Percentiles rank a stretch among this genome's conserved stretches.
These are phyloP conservation scores for Tachina lurida DNA, from an alignment of 2,888 invertebrate species.

Conservation along the genomic window DNA sequence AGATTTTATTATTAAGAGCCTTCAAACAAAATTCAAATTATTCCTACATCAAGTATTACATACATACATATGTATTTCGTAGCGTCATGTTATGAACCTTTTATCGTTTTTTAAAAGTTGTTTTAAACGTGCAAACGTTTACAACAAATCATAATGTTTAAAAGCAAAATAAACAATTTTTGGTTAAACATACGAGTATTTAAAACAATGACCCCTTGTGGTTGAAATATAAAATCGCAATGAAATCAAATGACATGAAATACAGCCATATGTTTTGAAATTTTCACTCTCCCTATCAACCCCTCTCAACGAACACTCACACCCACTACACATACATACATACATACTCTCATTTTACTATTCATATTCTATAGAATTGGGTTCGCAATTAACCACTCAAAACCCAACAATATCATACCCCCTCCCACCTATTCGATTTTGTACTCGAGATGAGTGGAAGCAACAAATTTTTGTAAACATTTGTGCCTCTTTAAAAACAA, in stretches of 20 bases:
- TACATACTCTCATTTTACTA: conserved; percentile 11
- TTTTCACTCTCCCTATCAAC: conserved; percentile 23
- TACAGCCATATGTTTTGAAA: conserved; percentile 67
- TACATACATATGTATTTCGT: background rate
- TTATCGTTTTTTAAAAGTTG: background rate
- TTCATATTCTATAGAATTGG: conserved; percentile 12
- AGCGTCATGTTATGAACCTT: background rate
- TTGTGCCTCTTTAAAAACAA: conserved; percentile 70
- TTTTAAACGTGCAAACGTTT: background rate
- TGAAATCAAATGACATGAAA: conserved; percentile 54
- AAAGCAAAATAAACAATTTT: conserved; percentile 55
- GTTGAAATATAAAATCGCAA: conserved; percentile 57
- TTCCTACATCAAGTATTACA: background rate
- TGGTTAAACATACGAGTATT: conserved; percentile 29
- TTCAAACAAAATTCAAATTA: background rate
- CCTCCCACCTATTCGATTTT: background rate
- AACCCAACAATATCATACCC: conserved; percentile 32
- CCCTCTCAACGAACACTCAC: background rate
- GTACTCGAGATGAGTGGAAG: conserved; percentile 32
- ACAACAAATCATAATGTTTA: conserved; percentile 24
- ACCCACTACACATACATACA: background rate
- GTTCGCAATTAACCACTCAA: conserved; percentile 46
- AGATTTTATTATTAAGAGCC: background rate
- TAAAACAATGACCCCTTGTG: conserved; percentile 69
- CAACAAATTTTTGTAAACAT: conserved; percentile 68